Conservation (phyloP, 2,113 vertebrate species). For the Candoia aspera region DNA sequence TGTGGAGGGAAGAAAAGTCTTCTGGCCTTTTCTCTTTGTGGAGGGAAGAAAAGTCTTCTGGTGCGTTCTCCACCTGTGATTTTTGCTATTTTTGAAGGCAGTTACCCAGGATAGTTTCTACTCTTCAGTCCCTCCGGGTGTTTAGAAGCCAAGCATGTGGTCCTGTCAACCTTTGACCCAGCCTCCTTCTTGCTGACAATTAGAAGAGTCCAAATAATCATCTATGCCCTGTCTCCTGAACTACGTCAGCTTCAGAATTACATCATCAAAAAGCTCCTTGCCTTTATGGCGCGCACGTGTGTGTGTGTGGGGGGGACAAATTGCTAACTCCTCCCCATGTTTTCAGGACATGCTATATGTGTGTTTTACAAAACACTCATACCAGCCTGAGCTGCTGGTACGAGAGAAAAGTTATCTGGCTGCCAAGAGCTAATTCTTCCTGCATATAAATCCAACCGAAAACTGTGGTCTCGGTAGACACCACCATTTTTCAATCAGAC, state of each 20-base stretch:
- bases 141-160: background rate
- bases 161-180: background rate
- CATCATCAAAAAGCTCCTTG: background rate
- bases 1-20: background rate
- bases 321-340: background rate
- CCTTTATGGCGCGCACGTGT: no score
- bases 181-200: background rate
- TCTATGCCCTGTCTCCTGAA: background rate
- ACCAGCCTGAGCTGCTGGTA: background rate
- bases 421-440: no score
- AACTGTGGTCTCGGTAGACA: background rate
- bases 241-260: background rate
- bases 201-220: background rate
- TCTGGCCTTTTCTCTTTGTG: background rate
- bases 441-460: no score
- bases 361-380: background rate
- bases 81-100: background rate
- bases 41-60: no score
- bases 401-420: no score
- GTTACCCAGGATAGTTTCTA: background rate
- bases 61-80: background rate
- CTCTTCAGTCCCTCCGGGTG: background rate
- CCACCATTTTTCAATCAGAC: background rate
- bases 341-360: background rate
- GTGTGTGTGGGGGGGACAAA: background rate